These are phyloP conservation scores for Thymelicus lineola DNA, from an alignment of 2,888 invertebrate genomes.

Conservation along the genomic window DNA sequence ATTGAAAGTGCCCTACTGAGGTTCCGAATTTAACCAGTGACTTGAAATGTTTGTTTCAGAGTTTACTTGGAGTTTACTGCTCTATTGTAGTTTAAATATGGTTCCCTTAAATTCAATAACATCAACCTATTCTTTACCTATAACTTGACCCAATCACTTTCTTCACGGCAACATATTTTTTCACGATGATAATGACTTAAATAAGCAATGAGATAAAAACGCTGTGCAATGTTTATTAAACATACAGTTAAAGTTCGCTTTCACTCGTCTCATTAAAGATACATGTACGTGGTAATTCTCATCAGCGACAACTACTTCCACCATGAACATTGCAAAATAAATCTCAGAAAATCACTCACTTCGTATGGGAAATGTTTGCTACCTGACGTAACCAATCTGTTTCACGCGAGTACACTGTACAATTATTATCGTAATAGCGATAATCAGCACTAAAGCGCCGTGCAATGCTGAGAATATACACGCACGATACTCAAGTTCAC, in stretches of 20 bases:
- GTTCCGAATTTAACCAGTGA: too few species aligned
- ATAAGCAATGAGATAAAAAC: too few species aligned
- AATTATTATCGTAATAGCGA: constrained; percentile 59
- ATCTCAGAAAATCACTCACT: constrained; percentile 5
- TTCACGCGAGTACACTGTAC: constrained; percentile 40
- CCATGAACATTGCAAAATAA: constrained; percentile 3
- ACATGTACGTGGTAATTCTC: constrained; percentile 1
- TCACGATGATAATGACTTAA: too few species aligned
- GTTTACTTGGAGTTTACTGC: too few species aligned
- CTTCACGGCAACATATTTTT: too few species aligned
- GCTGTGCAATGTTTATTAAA: too few species aligned
- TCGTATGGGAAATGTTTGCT: neutral
- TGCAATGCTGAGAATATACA: constrained; percentile 47
- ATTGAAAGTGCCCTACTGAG: too few species aligned
- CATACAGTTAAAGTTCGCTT: constrained; percentile 2
- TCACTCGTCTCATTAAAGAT: neutral
- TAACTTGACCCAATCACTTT: too few species aligned
- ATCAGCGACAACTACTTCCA: constrained; percentile 9
- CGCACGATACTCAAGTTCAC: constrained; percentile 47
- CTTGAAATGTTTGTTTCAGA: too few species aligned
- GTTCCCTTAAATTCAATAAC: too few species aligned
- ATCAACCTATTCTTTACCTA: too few species aligned
- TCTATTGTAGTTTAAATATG: too few species aligned
- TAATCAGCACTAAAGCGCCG: constrained; percentile 55
- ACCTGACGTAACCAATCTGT: constrained; percentile 21